These are phyloP conservation scores for Andrena fulva DNA, from an alignment of 2,888 invertebrate species.

Conservation along the genomic window DNA sequence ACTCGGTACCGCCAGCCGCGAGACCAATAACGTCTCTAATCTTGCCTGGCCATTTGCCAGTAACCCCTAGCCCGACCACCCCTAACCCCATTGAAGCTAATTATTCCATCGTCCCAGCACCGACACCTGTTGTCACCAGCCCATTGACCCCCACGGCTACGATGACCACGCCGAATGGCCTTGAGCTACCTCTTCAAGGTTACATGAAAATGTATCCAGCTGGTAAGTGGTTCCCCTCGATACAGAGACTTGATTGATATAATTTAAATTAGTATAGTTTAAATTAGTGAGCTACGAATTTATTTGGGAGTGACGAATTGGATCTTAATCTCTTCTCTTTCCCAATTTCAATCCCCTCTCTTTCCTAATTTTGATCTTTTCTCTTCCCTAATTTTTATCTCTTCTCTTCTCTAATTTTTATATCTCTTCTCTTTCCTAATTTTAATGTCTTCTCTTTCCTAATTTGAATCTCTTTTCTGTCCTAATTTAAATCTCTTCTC, in stretches of 20 bases:
- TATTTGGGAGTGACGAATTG: no score
- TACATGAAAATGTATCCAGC: conserved; percentile 85
- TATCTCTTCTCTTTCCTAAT: no score
- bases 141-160: conserved; percentile 59
- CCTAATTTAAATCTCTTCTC: no score
- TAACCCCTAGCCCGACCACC: conserved; percentile 62
- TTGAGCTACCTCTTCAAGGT: conserved; percentile 81
- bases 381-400: no score
- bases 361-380: no score
- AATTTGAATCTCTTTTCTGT: no score
- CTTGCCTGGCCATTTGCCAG: conserved; percentile 71
- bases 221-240: conserved; percentile 74
- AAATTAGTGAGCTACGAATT: no score
- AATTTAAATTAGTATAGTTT: no score
- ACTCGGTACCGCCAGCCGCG: conserved; percentile 85
- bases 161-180: conserved; percentile 67
- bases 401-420: no score
- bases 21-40: conserved; percentile 79
- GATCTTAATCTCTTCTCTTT: no score
- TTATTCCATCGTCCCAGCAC: conserved; percentile 78
- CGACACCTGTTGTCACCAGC: conserved; percentile 72
- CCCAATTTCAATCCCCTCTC: no score
- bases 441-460: no score
- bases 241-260: neutral
- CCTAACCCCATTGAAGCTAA: conserved; percentile 74